Evolutionary conservation across 2,797 vertebrate species (phyloP), one percentile per base, ranked within the genome.

Genomic region (Melanotaenia trifasciata): DNA sequence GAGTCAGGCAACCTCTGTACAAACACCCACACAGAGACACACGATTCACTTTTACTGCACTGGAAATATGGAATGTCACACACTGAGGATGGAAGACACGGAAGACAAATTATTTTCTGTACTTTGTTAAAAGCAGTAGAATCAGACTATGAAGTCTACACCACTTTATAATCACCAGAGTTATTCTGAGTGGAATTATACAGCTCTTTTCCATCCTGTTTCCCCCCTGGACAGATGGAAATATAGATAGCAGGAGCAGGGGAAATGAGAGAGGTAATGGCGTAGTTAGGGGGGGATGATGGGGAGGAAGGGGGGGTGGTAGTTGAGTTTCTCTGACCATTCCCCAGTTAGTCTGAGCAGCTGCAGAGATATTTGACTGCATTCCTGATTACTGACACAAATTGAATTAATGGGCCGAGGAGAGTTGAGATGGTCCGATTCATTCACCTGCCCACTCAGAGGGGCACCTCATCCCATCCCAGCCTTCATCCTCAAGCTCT

Each of bases 361-460:
- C 96, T 97, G 97, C 95, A 91, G 79, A 94, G 94, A 97, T 96
- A 98, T 97, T 97, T 97, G 96, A 96, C 96, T 95, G 95, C 96
- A 98, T 98, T 98, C 96, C 96, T 95, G 93, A 98, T 98, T 98
- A 96, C 96, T 95, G 95, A 96, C 94, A 95, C 94, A 96, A 98
- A 97, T 97, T 96, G 95, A 98, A 97, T 96, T 97, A 98, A 98
- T 97, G 95, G 96, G 94, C 88, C 87, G 91, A 40, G 93, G 95
- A 94, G 94, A 94, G 94, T 89, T 94, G 92, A 93, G 92, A 90
- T 89, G 43, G 89, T 85, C 63, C 43, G 45, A 16, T 70, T 88
- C 72, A 77, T 73, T 79, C 67, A 76, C 73, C 22, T 71, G 35
- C 74, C 77, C 60, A 58, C 85, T 80, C 83, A 80, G 71, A 67